These are phyloP conservation scores for Cantharis rufa DNA, from an alignment of 2,888 invertebrate genomes.

Conservation along the genomic window DNA sequence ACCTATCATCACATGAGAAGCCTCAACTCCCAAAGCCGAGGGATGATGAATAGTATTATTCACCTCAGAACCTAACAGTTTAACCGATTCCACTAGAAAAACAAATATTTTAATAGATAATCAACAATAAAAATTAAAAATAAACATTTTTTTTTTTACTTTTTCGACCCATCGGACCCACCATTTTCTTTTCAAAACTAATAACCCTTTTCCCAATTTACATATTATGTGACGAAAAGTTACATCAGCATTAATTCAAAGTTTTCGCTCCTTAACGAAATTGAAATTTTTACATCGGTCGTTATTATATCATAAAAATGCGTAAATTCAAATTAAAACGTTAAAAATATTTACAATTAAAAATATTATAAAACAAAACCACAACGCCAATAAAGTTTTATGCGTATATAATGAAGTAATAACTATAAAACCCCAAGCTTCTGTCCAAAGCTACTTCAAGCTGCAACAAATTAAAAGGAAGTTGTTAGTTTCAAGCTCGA, in stretches of 20 bases:
- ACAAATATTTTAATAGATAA: neutral
- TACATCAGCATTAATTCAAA: neutral
- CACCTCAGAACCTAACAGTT: conserved; percentile 50
- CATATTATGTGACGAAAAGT: neutral
- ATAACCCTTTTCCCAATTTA: no score
- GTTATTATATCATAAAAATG: neutral
- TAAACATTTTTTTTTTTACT: no score
- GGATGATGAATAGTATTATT: conserved; percentile 54
- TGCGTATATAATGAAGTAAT: neutral
- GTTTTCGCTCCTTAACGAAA: neutral
- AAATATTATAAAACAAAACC: neutral
- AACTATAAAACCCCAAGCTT: neutral
- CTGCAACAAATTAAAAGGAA: neutral
- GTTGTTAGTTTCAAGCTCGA: neutral
- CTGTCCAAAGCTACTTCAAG: neutral
- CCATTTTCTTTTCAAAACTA: neutral
- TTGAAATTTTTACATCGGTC: neutral
- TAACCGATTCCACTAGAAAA: conserved; percentile 50
- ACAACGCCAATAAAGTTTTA: neutral
- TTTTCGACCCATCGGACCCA: neutral
- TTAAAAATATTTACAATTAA: neutral
- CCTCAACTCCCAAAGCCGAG: conserved; percentile 50
- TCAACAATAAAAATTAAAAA: no score
- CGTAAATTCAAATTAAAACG: neutral
- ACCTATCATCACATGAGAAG: conserved; percentile 36